phyloP scores from a whole-genome alignment of 2,113 vertebrate genomes.

The Colaptes auratus region DNA sequence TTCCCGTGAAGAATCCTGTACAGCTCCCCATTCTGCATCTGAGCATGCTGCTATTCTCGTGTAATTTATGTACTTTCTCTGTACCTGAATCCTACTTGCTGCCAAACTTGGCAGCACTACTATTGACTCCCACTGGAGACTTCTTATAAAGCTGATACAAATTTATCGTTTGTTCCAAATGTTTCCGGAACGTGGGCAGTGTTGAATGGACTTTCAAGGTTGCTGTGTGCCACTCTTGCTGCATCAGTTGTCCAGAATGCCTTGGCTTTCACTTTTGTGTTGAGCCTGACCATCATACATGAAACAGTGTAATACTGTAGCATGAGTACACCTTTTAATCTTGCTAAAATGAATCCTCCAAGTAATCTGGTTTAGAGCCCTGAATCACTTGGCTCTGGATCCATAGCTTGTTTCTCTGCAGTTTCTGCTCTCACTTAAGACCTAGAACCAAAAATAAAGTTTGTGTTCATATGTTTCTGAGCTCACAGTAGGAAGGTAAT shows the following conservation, averaged over 20 bases:
- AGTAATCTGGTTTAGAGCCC: not conserved
- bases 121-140: not conserved
- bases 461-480: not conserved
- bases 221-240: not conserved
- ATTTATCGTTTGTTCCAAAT: not conserved
- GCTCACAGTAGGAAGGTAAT: not conserved
- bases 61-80: not conserved
- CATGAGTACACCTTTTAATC: not conserved
- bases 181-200: accelerated
- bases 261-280: not conserved
- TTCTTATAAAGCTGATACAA: not conserved
- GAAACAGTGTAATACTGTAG: not conserved
- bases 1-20: not conserved
- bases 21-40: not conserved
- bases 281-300: accelerated
- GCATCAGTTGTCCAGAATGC: not conserved
- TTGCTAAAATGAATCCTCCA: not conserved
- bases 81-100: not conserved
- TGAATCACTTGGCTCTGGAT: accelerated
- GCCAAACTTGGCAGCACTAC: not conserved
- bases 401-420: not conserved
- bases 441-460: not conserved
- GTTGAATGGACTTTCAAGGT: not conserved
- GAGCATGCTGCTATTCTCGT: accelerated
- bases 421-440: not conserved